Base-by-base conservation (phyloP, 2,113 vertebrate species). In the Argyrosomus japonicus region DNA sequence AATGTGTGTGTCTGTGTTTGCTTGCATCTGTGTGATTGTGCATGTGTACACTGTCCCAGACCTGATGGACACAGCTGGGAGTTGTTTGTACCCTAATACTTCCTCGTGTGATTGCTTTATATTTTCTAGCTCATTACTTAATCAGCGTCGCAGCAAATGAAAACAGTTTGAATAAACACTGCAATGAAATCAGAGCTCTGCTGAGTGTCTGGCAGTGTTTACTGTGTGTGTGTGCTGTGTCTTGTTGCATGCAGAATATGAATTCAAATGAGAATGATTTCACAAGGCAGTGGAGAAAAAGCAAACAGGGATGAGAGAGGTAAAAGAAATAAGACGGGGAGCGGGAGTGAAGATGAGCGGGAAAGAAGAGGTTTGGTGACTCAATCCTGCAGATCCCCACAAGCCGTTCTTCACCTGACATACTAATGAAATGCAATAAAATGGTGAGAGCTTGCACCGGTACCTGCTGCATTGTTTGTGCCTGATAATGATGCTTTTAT, bases 321-420 rank as follows among this genome's bases (percentile, higher is more conserved):
- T 77, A 58, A 74, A 72, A 83, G 82, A 43, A 73, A 77, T 40
- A 15, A 27, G 19, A 13, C 6, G 48, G 45, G 47, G 56, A 77
- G 83, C 40, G 50, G 36, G 63, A 80, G 75, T 13, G 58, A 83
- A 81, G 65, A 81, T 62, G 87, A 81, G 83, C 77, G 56, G 65
- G 50, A 25, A 73, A 85, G 25, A 25, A 54, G 64, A 65, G 25
- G 72, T 84, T 70, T 88, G 88, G 86, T 93, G 92, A 93, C 88
- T 93, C 91, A 94, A 87, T 92, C 77, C 74, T 92, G 93, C 93
- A 93, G 91, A 78, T 91, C 85, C 68, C 51, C 79, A 88, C 80
- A 65, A 86, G 80, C 75, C 5, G 64, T 62, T 87, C 58, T 82
- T 88, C 68, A 90, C 89, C 87, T 88, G 86, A 87, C 84, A 84